Evolutionary conservation across 2,113 vertebrate genomes (phyloP).

Genomic region (Anser cygnoides): DNA sequence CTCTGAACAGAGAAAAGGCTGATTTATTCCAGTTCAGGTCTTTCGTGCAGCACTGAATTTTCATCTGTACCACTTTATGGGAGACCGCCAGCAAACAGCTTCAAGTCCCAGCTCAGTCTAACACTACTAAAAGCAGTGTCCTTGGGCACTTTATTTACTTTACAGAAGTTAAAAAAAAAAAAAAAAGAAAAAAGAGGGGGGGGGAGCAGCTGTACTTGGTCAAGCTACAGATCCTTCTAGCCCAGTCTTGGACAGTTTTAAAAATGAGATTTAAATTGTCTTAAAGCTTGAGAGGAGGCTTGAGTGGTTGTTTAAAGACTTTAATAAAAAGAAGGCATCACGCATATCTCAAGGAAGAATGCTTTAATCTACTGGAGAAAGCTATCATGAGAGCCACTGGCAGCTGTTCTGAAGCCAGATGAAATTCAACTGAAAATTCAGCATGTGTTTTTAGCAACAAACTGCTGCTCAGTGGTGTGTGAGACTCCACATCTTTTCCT

Average conservation of each 20-base stretch:
- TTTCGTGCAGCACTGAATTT: neutral
- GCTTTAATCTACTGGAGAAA: neutral
- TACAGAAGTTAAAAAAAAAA: neutral
- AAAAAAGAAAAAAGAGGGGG: neutral
- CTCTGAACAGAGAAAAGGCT: neutral
- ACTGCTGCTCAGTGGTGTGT: neutral
- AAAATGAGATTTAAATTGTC: neutral
- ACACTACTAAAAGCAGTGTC: neutral
- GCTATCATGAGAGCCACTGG: neutral
- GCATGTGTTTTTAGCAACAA: neutral
- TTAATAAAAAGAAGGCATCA: neutral
- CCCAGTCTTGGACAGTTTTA: neutral
- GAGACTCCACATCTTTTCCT: neutral
- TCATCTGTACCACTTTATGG: neutral
- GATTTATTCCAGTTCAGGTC: neutral
- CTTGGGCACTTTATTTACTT: neutral
- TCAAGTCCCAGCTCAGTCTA: neutral
- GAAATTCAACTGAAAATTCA: constrained; percentile 31
- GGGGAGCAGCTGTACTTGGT: neutral
- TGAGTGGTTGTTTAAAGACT: neutral
- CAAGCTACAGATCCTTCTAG: neutral
- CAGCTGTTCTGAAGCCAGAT: constrained; percentile 12
- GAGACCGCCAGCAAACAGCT: neutral
- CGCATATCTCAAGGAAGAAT: neutral
- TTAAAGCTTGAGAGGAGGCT: neutral